phyloP scores from a whole-genome alignment of 2,113 vertebrate genomes.

The Labeo rohita region DNA sequence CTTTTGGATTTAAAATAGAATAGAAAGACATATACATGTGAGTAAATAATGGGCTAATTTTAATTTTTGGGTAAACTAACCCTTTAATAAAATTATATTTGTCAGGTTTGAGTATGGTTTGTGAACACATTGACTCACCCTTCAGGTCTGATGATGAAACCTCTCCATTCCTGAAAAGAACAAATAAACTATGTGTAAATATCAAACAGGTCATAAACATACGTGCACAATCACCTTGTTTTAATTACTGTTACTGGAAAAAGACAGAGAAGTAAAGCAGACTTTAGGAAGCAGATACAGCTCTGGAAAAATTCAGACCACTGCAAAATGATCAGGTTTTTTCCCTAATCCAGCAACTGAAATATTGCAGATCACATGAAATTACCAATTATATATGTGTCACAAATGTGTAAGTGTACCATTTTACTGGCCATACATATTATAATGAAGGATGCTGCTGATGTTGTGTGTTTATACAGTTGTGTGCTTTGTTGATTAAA shows the following conservation, averaged over 20 bases:
- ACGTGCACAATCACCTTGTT: neutral
- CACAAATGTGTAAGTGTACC: too few species aligned
- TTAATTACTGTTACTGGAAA: neutral
- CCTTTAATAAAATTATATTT: neutral
- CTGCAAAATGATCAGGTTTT: too few species aligned
- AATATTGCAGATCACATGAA: too few species aligned
- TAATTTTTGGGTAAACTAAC: too few species aligned
- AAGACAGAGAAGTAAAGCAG: neutral
- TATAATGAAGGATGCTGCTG: neutral
- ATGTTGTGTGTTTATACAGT: neutral
- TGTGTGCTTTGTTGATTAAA: neutral
- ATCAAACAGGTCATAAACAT: neutral
- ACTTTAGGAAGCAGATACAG: neutral
- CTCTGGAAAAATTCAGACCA: too few species aligned
- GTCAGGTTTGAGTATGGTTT: neutral
- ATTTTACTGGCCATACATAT: neutral
- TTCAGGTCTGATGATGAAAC: conserved; percentile 67
- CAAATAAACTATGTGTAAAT: neutral
- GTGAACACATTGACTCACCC: conserved; percentile 62
- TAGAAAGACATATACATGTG: too few species aligned
- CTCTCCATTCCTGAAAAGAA: conserved; percentile 67
- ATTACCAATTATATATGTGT: too few species aligned
- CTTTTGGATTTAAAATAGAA: too few species aligned
- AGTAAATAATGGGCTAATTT: too few species aligned
- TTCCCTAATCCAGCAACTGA: too few species aligned